Percentiles rank a stretch among this genome's conserved stretches.
Conservation (phyloP, 2,797 vertebrate species). For the Falco berigora region DNA sequence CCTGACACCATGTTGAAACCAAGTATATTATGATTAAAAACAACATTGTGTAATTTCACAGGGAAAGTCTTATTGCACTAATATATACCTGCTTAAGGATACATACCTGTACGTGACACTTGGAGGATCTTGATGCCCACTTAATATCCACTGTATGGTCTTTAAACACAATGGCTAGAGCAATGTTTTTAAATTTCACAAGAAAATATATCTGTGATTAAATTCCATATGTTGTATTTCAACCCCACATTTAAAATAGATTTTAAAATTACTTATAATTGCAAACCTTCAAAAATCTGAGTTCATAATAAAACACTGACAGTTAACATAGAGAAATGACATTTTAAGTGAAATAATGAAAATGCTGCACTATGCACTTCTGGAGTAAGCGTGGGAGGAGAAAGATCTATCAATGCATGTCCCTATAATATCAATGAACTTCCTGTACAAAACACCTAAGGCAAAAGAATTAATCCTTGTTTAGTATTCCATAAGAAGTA, state of each 20-base stretch:
- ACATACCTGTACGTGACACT: background rate
- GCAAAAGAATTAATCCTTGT: background rate
- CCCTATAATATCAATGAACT: background rate
- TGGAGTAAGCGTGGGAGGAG: background rate
- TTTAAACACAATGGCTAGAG: background rate
- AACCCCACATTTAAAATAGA: background rate
- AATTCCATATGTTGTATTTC: background rate
- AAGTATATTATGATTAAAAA: background rate
- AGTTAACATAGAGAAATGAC: slow-evolving; percentile 1
- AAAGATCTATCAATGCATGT: background rate
- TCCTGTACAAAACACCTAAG: background rate
- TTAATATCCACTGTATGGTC: background rate
- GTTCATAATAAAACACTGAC: slow-evolving; percentile 26
- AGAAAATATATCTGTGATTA: background rate
- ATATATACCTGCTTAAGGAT: background rate
- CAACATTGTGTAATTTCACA: background rate
- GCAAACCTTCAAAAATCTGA: background rate
- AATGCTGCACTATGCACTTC: background rate
- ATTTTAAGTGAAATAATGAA: slow-evolving; percentile 25
- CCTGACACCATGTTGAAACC: background rate
- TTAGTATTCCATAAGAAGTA: background rate
- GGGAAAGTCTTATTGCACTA: background rate
- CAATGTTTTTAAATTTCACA: background rate
- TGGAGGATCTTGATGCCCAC: background rate
- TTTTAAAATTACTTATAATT: background rate